phyloP scores from a whole-genome alignment of 2,113 vertebrate genomes.

The Heterochromis multidens region DNA sequence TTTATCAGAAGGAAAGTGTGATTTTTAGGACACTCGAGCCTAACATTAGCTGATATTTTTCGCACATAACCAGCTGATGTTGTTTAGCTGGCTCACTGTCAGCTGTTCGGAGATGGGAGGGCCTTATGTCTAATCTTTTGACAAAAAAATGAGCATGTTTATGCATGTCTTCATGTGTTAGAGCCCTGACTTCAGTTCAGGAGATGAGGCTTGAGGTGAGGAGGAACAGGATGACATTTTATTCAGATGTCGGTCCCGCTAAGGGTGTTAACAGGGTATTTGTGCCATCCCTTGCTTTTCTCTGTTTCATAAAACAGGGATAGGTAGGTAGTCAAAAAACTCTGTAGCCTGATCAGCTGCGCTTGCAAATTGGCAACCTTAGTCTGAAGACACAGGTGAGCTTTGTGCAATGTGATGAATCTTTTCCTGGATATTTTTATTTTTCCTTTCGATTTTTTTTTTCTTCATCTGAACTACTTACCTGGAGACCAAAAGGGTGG shows the following conservation, averaged over 20 bases:
- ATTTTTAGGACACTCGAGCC: not conserved
- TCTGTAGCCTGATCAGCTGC: not conserved
- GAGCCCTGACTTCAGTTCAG: no score
- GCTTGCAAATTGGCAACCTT: not conserved
- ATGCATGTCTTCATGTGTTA: no score
- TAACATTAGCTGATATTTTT: not conserved
- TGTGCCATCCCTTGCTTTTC: not conserved
- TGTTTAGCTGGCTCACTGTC: not conserved
- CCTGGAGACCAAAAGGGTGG: constrained; percentile 8
- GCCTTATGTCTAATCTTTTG: not conserved
- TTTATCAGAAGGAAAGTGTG: not conserved
- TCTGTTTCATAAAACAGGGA: not conserved
- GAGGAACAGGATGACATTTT: not conserved
- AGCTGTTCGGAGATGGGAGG: not conserved
- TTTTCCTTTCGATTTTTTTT: not conserved
- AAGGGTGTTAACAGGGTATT: not conserved
- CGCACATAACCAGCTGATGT: not conserved
- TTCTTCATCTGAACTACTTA: constrained; percentile 22
- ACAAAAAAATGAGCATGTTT: no score
- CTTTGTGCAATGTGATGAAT: constrained; percentile 10
- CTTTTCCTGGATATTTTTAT: not conserved
- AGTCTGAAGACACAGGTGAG: constrained; percentile 12
- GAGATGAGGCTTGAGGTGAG: no score
- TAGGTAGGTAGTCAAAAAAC: not conserved
- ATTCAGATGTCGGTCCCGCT: not conserved